Conservation (phyloP, 2,888 invertebrate species). For the Nephrocerus scutellatus region DNA sequence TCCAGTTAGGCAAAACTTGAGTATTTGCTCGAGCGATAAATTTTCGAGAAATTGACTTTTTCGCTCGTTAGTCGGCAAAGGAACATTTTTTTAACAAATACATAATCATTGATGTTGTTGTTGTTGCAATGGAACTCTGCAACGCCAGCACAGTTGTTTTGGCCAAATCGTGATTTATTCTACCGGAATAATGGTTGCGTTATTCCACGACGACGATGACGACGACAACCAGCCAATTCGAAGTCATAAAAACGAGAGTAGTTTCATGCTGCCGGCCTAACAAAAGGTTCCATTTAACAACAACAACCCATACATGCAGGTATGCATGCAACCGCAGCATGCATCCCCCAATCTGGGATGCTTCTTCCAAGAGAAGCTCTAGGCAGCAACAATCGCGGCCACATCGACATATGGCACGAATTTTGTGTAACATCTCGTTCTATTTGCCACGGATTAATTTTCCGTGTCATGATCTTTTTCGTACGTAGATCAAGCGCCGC, state of each 20-base stretch:
- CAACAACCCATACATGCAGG: no score
- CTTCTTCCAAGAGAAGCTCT: slow-evolving; percentile 2
- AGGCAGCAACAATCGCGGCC: slow-evolving; percentile 6
- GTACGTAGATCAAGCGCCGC: no score
- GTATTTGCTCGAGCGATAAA: slow-evolving; percentile 17
- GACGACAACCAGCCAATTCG: not conserved
- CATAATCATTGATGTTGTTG: no score
- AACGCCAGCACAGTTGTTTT: no score
- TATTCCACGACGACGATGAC: not conserved
- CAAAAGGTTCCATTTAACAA: no score
- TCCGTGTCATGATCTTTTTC: slow-evolving; percentile 18
- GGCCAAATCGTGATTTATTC: slow-evolving; percentile 23
- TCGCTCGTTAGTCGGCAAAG: slow-evolving; percentile 11
- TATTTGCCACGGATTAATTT: slow-evolving; percentile 19
- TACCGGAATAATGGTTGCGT: slow-evolving; percentile 8
- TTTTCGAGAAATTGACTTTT: slow-evolving; percentile 21
- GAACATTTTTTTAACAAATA: slow-evolving; percentile 14
- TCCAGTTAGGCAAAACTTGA: no score
- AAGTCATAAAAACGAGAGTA: slow-evolving; percentile 1
- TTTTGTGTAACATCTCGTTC: slow-evolving; percentile 18
- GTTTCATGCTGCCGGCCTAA: no score
- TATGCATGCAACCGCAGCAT: no score
- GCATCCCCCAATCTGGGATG: no score
- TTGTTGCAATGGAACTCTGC: no score
- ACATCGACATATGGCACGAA: slow-evolving; percentile 18